phyloP scores from a whole-genome alignment of 2,888 invertebrate genomes.

The Azorinus chamasolen region DNA sequence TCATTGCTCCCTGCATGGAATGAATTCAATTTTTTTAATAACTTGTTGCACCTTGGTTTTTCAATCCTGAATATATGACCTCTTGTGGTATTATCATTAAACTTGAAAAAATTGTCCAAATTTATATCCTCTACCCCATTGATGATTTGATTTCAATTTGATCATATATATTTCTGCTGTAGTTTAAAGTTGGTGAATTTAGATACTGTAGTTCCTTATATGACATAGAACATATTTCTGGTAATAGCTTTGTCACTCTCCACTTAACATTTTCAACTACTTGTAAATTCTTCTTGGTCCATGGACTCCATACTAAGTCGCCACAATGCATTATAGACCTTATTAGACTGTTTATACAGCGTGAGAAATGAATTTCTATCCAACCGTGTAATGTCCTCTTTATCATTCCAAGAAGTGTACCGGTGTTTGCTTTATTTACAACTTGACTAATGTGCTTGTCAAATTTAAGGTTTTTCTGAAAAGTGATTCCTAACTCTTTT shows the following conservation, averaged over 20 bases:
- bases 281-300: neutral
- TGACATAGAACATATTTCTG: neutral
- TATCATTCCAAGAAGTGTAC: slow-evolving; percentile 3
- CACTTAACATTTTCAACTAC: slow-evolving; percentile 4
- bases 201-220: slow-evolving; percentile 5
- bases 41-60: too few relatives aligned
- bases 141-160: too few relatives aligned
- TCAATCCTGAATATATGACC: too few relatives aligned
- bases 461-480: slow-evolving; percentile 5
- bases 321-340: slow-evolving; percentile 4
- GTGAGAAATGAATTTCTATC: neutral
- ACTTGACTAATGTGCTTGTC: neutral
- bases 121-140: too few relatives aligned
- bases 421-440: slow-evolving; percentile 1
- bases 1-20: too few relatives aligned
- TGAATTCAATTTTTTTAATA: too few relatives aligned
- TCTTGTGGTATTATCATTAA: too few relatives aligned
- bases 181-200: neutral
- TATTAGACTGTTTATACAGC: neutral
- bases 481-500: slow-evolving; percentile 7
- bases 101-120: too few relatives aligned
- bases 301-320: neutral
- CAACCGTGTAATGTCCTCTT: neutral
- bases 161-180: too few relatives aligned
- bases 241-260: neutral